Evolutionary conservation across 2,113 vertebrate species (phyloP).

Genomic region (Cyprinus carpio): DNA sequence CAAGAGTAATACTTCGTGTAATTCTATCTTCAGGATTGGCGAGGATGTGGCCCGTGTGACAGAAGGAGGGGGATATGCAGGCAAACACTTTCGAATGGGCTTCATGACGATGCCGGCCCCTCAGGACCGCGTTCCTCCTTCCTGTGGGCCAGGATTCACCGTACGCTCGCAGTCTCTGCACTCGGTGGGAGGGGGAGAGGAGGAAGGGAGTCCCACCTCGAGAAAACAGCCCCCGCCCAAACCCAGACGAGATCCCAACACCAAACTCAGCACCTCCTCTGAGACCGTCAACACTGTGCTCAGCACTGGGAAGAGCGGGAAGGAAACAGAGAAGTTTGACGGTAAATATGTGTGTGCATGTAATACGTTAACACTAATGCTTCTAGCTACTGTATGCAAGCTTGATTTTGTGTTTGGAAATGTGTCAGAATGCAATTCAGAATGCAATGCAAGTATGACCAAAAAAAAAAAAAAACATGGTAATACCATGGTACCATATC

Average conservation of each 20-base stretch:
- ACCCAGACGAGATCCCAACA: slow-evolving; percentile 92
- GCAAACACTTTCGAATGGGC: slow-evolving; percentile 95
- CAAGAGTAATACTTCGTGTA: neutral
- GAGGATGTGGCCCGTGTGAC: slow-evolving; percentile 85
- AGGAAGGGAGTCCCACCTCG: slow-evolving; percentile 81
- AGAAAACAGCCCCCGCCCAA: slow-evolving; percentile 94
- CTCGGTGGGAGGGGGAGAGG: slow-evolving; percentile 88
- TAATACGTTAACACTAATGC: neutral
- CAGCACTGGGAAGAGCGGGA: slow-evolving; percentile 70
- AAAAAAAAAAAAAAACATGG: too few species aligned
- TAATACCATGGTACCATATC: too few species aligned
- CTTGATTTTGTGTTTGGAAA: neutral
- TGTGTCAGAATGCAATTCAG: neutral
- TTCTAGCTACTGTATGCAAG: neutral
- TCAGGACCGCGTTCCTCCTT: slow-evolving; percentile 87
- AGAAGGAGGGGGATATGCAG: slow-evolving; percentile 82
- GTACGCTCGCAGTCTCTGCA: slow-evolving; percentile 97
- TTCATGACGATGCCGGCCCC: slow-evolving; percentile 98
- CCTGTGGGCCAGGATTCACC: slow-evolving; percentile 84
- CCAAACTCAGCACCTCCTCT: slow-evolving; percentile 93
- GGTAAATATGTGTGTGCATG: slow-evolving; percentile 67
- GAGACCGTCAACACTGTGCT: slow-evolving; percentile 84
- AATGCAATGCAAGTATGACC: too few species aligned
- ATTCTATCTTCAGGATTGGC: slow-evolving; percentile 82
- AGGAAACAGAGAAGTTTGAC: slow-evolving; percentile 75